Evolutionary conservation across 2,888 invertebrate species (phyloP).

Genomic region (Pherbina coryleti): DNA sequence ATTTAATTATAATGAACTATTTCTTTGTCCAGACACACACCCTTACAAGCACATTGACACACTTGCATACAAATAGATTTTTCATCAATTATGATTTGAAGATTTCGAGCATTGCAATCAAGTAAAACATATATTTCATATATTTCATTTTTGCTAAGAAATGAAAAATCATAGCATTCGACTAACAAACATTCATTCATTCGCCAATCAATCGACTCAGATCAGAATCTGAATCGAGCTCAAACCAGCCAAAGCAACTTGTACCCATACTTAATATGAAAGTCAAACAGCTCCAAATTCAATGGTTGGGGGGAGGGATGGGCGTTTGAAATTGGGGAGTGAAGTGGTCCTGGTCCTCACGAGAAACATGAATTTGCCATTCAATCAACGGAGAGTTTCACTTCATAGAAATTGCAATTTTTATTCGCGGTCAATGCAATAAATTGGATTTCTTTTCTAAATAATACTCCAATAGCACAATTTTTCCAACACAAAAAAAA

Average conservation of each 20-base stretch:
- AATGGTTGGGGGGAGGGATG: neutral
- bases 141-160: neutral
- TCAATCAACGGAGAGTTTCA: slow-evolving; percentile 9
- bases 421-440: slow-evolving; percentile 26
- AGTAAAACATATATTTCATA: neutral
- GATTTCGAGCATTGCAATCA: neutral
- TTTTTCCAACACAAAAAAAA: too few species aligned
- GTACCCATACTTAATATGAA: neutral
- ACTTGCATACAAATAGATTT: neutral
- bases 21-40: too few species aligned
- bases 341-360: slow-evolving; percentile 10
- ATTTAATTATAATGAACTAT: too few species aligned
- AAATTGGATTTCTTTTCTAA: neutral
- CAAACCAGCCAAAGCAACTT: neutral
- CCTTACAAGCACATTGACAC: neutral
- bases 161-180: neutral
- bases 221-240: neutral
- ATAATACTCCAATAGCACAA: neutral
- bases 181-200: neutral
- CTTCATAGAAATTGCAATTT: slow-evolving; percentile 30
- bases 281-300: neutral
- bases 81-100: neutral
- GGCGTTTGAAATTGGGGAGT: neutral
- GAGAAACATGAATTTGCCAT: slow-evolving; percentile 15
- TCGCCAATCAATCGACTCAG: slow-evolving; percentile 7